Percentiles rank a stretch among this genome's conserved stretches.
Conservation (phyloP, 2,113 vertebrate species). For the Crotalus horridus region DNA sequence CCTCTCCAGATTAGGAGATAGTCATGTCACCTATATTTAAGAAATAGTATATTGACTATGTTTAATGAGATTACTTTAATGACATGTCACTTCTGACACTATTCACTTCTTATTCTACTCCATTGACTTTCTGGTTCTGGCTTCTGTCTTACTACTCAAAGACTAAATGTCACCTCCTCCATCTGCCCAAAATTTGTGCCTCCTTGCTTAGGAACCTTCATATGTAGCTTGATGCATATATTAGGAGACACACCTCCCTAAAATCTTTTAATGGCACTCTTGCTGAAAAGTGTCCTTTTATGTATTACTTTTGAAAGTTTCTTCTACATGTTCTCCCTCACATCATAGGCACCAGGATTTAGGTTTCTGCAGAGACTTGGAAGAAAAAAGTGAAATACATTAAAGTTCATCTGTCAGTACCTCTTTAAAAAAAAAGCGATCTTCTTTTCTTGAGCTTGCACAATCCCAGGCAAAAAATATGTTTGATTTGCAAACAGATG, state of each 20-base stretch:
- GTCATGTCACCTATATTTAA: neutral
- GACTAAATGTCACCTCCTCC: neutral
- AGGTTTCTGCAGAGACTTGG: neutral
- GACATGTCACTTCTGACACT: neutral
- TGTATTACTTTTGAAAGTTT: neutral
- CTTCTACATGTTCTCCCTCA: neutral
- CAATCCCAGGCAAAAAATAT: neutral
- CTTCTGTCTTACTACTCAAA: neutral
- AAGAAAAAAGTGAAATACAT: neutral
- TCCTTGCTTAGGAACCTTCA: neutral
- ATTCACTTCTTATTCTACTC: neutral
- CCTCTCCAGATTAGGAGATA: neutral
- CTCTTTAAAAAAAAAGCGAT: neutral
- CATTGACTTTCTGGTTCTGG: neutral
- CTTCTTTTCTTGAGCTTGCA: neutral
- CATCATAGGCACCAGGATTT: neutral
- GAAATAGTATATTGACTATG: neutral
- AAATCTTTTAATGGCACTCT: neutral
- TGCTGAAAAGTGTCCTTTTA: neutral
- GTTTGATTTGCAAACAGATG: neutral
- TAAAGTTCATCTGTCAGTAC: neutral
- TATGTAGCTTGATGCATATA: neutral
- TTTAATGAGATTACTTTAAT: neutral
- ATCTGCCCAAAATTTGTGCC: neutral
- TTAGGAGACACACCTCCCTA: neutral